Conservation (phyloP, 2,888 invertebrate genomes). For the Plebejus argus region DNA sequence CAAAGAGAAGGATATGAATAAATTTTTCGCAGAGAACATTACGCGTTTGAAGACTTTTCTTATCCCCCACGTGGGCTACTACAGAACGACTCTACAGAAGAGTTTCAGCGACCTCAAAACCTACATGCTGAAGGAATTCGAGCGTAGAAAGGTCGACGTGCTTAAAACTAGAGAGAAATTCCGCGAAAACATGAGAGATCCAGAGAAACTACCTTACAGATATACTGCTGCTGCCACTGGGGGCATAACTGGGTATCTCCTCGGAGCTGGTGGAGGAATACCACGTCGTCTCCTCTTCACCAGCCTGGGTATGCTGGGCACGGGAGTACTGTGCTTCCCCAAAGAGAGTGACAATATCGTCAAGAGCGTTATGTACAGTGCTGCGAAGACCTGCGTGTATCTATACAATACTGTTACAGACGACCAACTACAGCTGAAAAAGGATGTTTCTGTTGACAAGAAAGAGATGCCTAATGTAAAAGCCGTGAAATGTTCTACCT, state of each 20-base stretch:
- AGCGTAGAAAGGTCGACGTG: conserved; percentile 37
- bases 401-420: conserved; percentile 50
- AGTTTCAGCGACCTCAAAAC: conserved; percentile 41
- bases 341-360: conserved; percentile 60
- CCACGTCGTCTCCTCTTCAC: conserved; percentile 49
- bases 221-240: conserved; percentile 49
- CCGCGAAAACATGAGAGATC: conserved; percentile 51
- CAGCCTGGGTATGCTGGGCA: conserved; percentile 48
- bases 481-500: conserved; percentile 45
- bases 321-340: conserved; percentile 59
- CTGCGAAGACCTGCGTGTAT: conserved; percentile 44
- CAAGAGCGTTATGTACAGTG: conserved; percentile 45
- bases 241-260: conserved; percentile 47
- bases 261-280: conserved; percentile 44
- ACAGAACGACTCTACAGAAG: conserved; percentile 41
- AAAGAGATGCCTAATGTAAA: conserved; percentile 31
- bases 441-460: conserved; percentile 52
- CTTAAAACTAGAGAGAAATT: conserved; percentile 46
- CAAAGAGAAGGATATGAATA: conserved; percentile 46
- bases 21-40: conserved; percentile 50
- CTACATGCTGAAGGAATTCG: conserved; percentile 38
- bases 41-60: conserved; percentile 54
- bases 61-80: conserved; percentile 51
- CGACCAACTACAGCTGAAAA: conserved; percentile 46
- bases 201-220: conserved; percentile 49